Conservation (phyloP, 1,140 invertebrate species). For the Megathymus violae region DNA sequence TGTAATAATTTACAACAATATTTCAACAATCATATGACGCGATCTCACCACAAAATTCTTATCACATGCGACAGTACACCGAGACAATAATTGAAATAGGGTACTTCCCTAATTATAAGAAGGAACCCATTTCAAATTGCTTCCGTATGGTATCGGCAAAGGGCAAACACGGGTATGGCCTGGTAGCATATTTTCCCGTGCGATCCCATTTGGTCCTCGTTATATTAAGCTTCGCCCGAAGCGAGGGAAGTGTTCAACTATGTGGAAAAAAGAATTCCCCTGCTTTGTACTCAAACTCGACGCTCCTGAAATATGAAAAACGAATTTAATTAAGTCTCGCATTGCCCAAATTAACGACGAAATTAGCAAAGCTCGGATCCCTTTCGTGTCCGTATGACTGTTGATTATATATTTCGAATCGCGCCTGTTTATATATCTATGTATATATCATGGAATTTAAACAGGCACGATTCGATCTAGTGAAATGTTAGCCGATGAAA, state of each 20-base stretch:
- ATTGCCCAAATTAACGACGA: conserved; percentile 49
- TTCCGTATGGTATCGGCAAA: conserved; percentile 21
- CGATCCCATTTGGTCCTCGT: conserved; percentile 33
- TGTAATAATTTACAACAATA: no score
- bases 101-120: conserved; percentile 28
- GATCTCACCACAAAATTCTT: background rate
- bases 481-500: no score
- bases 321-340: conserved; percentile 60
- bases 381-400: background rate
- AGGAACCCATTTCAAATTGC: conserved; percentile 24
- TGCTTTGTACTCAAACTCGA: conserved; percentile 42
- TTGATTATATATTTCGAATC: conserved; percentile 11
- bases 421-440: no score
- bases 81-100: background rate
- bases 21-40: no score
- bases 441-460: no score
- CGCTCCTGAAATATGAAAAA: conserved; percentile 52
- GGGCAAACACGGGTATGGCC: conserved; percentile 12
- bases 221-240: conserved; percentile 48
- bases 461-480: background rate
- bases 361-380: conserved; percentile 39
- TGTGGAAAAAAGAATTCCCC: conserved; percentile 54
- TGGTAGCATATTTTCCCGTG: conserved; percentile 23
- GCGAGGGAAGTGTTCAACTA: conserved; percentile 54
- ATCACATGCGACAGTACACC: conserved; percentile 2